Evolutionary conservation across 2,797 vertebrate species (phyloP), one percentile per base, ranked within the genome.

Genomic region (Leontocebus nigricollis): DNA sequence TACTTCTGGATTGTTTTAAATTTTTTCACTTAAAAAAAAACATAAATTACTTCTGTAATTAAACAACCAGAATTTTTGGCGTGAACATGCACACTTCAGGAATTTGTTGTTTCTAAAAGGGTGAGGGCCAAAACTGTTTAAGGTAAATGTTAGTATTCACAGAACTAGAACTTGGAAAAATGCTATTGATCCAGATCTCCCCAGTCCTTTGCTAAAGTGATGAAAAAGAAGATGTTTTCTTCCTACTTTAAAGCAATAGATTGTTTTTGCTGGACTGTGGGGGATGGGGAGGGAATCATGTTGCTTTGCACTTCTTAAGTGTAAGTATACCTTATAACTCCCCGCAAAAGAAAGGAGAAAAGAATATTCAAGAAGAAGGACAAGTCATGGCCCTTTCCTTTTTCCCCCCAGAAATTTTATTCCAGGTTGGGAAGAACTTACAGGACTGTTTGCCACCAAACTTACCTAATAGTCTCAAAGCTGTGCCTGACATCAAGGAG

Each of bases 1-100:
- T 81, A 93, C 61, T 77, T 96, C n/a, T 93, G 67, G 20, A 64
- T 79, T 93, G 2, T 79, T 84, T 89, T 76, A 67, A 77, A 67
- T 55, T 72, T 94, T 67, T 67, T n/a, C 8, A 67, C 33, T 67
- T 67, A n/a, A 88, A 44, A 70, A 90, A n/a, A 87, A 90, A 59
- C 5, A 67, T 41, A 57, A 41, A 30, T 88, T 57, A n/a, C 33
- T 89, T 57, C 33, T 79, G 8, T 75, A 87, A 93, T 48, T 81
- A 24, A 14, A 73, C 91, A 84, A 93, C 46, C 26, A 52, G 33
- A 73, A 94, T 24, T 92, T 85, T 85, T 30, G n/a, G 24, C 41
- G 11, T 39, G 24, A 82, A 79, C 27, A 89, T 82, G 88, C 79
- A 70, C 20, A 87, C 36, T 88, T 92, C 9, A 64, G 85, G 17